Evolutionary conservation across 2,797 vertebrate species (phyloP).

Genomic region (Hybognathus amarus): DNA sequence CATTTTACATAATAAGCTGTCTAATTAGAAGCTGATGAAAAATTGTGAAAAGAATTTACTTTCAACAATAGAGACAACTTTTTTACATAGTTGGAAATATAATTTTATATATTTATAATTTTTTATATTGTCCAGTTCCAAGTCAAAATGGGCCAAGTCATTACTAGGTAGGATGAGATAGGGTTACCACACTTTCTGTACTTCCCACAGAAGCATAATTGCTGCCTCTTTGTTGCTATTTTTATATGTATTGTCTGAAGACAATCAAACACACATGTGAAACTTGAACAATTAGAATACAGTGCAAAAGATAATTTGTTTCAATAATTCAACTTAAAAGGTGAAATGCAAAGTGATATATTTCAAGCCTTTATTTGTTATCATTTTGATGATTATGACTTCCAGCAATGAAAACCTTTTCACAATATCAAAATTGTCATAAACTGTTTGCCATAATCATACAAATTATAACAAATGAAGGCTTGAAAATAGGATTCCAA

Average conservation of each 20-base stretch:
- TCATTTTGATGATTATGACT: too few relatives aligned
- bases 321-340: too few relatives aligned
- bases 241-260: slow-evolving; percentile 2
- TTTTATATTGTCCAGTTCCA: background rate
- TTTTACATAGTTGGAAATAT: background rate
- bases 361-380: too few relatives aligned
- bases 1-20: background rate
- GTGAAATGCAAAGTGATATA: too few relatives aligned
- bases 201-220: background rate
- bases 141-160: background rate
- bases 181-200: background rate
- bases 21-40: slow-evolving; percentile 11
- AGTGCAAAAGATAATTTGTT: too few relatives aligned
- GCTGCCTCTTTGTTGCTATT: slow-evolving; percentile 2
- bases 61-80: background rate
- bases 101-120: background rate
- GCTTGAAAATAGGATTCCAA: slow-evolving; percentile 11
- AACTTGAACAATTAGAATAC: too few relatives aligned
- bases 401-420: too few relatives aligned
- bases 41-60: background rate
- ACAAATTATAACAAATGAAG: too few relatives aligned
- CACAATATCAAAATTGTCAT: too few relatives aligned
- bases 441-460: too few relatives aligned
- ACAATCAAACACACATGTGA: background rate
- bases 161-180: background rate